Conservation (phyloP, 2,888 invertebrate species). For the Melikaiella ostensackeni region DNA sequence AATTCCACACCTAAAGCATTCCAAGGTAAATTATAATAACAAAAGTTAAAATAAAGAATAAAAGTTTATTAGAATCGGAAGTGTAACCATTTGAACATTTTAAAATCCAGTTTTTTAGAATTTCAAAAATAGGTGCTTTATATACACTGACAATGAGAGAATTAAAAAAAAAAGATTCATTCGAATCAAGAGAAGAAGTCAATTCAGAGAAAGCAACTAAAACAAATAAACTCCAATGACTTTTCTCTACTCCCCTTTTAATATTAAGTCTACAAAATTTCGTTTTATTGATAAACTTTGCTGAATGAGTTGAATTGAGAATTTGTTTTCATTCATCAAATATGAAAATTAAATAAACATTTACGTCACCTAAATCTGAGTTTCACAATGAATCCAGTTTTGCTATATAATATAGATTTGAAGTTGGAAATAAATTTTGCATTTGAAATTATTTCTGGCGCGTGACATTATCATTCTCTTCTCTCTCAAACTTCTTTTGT, state of each 20-base stretch:
- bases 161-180: not conserved
- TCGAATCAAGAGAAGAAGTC: not conserved
- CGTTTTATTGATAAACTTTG: too few relatives aligned
- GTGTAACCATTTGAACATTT: not conserved
- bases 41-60: too few relatives aligned
- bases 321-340: too few relatives aligned
- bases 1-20: too few relatives aligned
- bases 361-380: too few relatives aligned
- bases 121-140: not conserved
- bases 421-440: constrained; percentile 3
- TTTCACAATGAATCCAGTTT: too few relatives aligned
- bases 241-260: not conserved
- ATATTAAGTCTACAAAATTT: too few relatives aligned
- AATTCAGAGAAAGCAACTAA: not conserved
- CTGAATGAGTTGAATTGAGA: too few relatives aligned
- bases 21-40: too few relatives aligned
- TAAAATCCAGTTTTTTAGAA: not conserved
- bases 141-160: not conserved
- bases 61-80: too few relatives aligned
- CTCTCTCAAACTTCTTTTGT: constrained; percentile 19
- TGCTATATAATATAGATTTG: constrained; percentile 10
- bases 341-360: too few relatives aligned
- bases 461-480: constrained; percentile 21
- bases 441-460: constrained; percentile 23
- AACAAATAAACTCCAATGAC: not conserved